These are phyloP conservation scores for Eurystomus glaucurus DNA, from an alignment of 2,797 vertebrate species.

Conservation along the genomic window DNA sequence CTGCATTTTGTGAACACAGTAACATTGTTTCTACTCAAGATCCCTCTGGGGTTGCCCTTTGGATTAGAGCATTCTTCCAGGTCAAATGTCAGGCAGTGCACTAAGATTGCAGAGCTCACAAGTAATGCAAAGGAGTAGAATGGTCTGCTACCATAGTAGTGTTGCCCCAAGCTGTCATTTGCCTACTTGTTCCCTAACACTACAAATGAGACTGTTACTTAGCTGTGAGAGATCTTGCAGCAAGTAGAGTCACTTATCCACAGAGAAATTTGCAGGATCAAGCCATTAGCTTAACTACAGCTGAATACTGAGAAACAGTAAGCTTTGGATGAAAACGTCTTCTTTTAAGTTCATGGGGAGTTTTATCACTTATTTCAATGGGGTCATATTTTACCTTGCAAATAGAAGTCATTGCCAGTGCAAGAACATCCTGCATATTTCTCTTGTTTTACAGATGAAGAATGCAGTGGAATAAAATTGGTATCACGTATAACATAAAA, in stretches of 20 bases:
- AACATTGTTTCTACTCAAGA: constrained; percentile 65
- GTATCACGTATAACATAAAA: not conserved
- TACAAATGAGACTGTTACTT: not conserved
- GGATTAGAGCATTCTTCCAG: not conserved
- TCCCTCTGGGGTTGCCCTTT: constrained; percentile 13
- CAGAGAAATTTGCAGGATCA: not conserved
- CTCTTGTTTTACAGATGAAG: not conserved
- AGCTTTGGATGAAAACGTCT: not conserved
- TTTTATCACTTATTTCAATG: not conserved
- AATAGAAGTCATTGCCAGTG: not conserved
- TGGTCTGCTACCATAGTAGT: not conserved
- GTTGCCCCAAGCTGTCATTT: not conserved
- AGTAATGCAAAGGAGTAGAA: not conserved
- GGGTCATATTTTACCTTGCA: not conserved
- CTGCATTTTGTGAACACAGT: constrained; percentile 18
- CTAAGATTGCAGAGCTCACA: not conserved
- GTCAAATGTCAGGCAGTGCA: not conserved
- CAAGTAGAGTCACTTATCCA: not conserved
- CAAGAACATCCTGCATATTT: not conserved
- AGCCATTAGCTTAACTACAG: not conserved
- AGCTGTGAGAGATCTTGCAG: not conserved
- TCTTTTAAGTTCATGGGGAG: not conserved
- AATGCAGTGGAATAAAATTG: not conserved
- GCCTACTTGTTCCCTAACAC: not conserved
- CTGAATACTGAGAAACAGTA: not conserved